Evolutionary conservation across 2,797 vertebrate species (phyloP).

Genomic region (Diplodus puntazzo): DNA sequence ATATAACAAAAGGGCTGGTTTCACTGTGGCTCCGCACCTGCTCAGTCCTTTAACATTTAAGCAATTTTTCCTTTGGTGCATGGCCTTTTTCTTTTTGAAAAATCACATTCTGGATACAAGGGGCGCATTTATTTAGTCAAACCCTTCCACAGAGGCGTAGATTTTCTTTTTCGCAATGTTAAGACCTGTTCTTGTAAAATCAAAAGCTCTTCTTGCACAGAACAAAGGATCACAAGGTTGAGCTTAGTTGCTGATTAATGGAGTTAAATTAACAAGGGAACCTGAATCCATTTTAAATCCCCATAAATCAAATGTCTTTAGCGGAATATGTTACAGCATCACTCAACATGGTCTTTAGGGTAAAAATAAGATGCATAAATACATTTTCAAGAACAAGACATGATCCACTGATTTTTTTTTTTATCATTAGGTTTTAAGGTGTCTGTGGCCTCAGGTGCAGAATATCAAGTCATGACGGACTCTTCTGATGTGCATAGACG

Average conservation of each 20-base stretch:
- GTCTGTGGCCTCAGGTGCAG: neutral
- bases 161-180: neutral
- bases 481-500: neutral
- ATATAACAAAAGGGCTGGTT: neutral
- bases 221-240: neutral
- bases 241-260: constrained; percentile 5
- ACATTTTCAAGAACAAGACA: neutral
- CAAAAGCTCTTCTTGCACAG: neutral
- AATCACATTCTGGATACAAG: neutral
- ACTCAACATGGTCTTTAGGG: too few species aligned
- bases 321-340: constrained; percentile 4
- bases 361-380: too few species aligned
- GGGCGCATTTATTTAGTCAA: neutral
- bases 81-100: too few species aligned
- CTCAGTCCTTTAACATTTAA: too few species aligned
- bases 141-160: neutral
- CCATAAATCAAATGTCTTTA: constrained; percentile 3
- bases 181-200: neutral
- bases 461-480: neutral
- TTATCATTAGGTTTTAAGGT: neutral
- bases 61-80: neutral
- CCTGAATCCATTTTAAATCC: constrained; percentile 1
- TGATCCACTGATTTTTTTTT: neutral
- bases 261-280: neutral
- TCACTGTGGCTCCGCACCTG: neutral